Evolutionary conservation across 2,888 invertebrate genomes (phyloP), one percentile per base, ranked within the genome.

Genomic region (Phlogophora meticulosa): DNA sequence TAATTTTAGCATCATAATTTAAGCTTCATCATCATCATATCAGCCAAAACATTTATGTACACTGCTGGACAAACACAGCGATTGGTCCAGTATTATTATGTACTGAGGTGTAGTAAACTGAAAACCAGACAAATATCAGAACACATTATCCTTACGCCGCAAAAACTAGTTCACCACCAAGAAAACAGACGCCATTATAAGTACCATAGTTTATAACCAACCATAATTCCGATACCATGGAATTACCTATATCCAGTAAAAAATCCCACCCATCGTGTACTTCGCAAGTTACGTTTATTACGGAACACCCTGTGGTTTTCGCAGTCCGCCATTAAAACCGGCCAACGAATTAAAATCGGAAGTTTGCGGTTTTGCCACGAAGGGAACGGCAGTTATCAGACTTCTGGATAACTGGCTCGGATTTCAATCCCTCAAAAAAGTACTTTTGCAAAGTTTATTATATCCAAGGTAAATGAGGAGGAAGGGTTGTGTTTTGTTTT

Each of bases 271-370:
- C 65, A 76, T 55, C 36, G 38, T 59, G 76, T 74, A 69, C 72
- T 67, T 51, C 3, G 52, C 58, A 79, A 76, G 73, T 78, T 72
- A 74, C 43, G 55, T 62, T 70, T 48, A 78, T 80, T 73, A 74
- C 67, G 58, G 73, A 81, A 83, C 60, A 76, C 43, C 61, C 76
- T 82, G 84, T 69, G 80, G 83, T 71, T 78, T 78, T 78, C 56
- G 71, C 67, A 74, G 72, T 57, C 70, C 46, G 52, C 72, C 75
- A 78, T 80, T 79, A 72, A 80, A 78, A 75, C 79, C 76, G 67
- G 78, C 66, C 76, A 79, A 71, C 72, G 70, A 76, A 84, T 80
- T 79, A 72, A 75, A 81, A 83, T 76, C 81, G 80, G 83, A 78
- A 82, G 76, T 71, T 81, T 76, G 83, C 71, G 78, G 82, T 75